phyloP scores from a whole-genome alignment of 2,888 invertebrate genomes.

The Imbricaverruca yamaguchii region DNA sequence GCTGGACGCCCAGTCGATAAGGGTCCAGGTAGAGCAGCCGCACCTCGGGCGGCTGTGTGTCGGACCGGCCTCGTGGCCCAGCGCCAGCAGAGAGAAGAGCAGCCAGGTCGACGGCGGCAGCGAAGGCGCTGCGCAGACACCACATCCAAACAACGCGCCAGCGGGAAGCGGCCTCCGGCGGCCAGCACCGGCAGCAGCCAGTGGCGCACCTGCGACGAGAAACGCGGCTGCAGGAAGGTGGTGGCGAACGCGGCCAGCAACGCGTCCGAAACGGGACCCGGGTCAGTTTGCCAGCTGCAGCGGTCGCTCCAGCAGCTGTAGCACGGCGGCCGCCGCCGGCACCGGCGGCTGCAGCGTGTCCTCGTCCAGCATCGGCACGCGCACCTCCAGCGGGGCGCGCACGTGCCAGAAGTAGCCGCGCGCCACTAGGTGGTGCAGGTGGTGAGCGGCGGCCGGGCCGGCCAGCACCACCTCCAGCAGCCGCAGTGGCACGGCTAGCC shows the following conservation, averaged over 20 bases:
- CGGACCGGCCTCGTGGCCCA: slow-evolving; percentile 48
- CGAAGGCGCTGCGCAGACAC: slow-evolving; percentile 26
- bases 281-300: slow-evolving; percentile 44
- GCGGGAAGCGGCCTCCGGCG: slow-evolving; percentile 44
- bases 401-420: slow-evolving; percentile 66
- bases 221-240: slow-evolving; percentile 57
- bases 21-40: slow-evolving; percentile 14
- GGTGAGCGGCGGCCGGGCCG: slow-evolving; percentile 37
- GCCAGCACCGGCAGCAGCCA: slow-evolving; percentile 62
- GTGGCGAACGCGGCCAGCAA: slow-evolving; percentile 28
- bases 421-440: slow-evolving; percentile 37
- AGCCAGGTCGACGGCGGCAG: slow-evolving; percentile 53
- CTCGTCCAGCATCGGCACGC: slow-evolving; percentile 59
- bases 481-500: slow-evolving; percentile 64
- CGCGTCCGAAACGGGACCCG: not conserved
- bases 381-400: slow-evolving; percentile 57
- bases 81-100: slow-evolving; percentile 57
- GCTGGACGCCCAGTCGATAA: slow-evolving; percentile 3
- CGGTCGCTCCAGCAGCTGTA: slow-evolving; percentile 69
- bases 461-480: slow-evolving; percentile 59
- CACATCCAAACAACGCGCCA: slow-evolving; percentile 29
- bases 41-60: not conserved
- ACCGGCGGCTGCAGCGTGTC: slow-evolving; percentile 61
- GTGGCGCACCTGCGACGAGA: slow-evolving; percentile 59
- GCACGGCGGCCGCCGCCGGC: slow-evolving; percentile 60